These are phyloP conservation scores for Antitype chi DNA, from an alignment of 2,888 invertebrate species.

Conservation along the genomic window DNA sequence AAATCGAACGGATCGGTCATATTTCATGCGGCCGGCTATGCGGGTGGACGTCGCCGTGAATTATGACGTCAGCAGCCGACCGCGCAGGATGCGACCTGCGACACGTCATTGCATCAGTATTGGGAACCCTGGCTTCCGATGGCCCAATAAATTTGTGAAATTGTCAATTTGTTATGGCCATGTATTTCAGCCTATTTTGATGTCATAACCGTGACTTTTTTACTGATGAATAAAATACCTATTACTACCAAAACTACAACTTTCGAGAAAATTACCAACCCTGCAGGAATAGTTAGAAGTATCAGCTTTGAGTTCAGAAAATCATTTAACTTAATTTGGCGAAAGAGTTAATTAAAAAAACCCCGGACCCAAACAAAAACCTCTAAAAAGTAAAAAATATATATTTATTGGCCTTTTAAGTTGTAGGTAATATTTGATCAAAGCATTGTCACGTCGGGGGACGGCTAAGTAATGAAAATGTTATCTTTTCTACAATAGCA, in stretches of 20 bases:
- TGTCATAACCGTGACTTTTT: not conserved
- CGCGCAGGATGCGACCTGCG: constrained; percentile 65
- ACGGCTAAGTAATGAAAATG: too few species aligned
- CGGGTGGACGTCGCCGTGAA: constrained; percentile 63
- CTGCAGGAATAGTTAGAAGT: not conserved
- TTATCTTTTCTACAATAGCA: too few species aligned
- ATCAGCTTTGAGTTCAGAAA: not conserved
- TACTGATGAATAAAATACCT: not conserved
- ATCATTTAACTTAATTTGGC: not conserved
- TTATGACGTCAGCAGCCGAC: constrained; percentile 65
- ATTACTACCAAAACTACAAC: not conserved
- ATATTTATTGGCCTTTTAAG: too few species aligned
- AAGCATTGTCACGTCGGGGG: too few species aligned
- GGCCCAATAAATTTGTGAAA: constrained; percentile 57
- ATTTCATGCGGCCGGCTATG: constrained; percentile 63
- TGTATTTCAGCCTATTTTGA: constrained; percentile 8
- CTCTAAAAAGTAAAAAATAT: too few species aligned
- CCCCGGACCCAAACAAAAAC: too few species aligned
- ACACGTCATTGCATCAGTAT: constrained; percentile 67
- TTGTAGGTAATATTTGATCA: too few species aligned
- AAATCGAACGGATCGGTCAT: constrained; percentile 57
- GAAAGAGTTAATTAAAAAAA: not conserved
- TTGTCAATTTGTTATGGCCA: constrained; percentile 52
- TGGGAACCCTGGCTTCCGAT: constrained; percentile 64
- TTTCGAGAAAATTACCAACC: not conserved